phyloP scores from a whole-genome alignment of 2,113 vertebrate genomes.

The Gymnobelideus leadbeateri region DNA sequence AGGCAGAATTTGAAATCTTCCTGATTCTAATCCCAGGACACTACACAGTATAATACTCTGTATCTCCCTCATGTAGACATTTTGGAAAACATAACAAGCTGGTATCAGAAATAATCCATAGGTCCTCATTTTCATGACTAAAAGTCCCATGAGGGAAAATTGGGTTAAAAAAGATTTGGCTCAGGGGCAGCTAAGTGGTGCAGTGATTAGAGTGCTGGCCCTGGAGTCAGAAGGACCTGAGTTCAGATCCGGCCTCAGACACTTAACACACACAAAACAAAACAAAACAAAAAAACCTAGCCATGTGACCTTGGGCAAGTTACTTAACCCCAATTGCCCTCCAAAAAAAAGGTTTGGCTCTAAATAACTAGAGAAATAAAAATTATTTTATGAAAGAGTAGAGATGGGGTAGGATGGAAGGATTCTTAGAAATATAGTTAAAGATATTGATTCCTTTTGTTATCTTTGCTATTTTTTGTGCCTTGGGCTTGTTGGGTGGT shows the following conservation, averaged over 20 bases:
- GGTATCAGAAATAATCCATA: background rate
- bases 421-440: background rate
- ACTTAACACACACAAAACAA: too few relatives aligned
- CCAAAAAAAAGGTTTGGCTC: too few relatives aligned
- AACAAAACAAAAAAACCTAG: too few relatives aligned
- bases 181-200: too few relatives aligned
- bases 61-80: background rate
- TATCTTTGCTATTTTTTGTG: background rate
- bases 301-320: too few relatives aligned
- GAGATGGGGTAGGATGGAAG: background rate
- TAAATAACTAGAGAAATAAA: background rate
- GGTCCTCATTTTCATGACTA: background rate
- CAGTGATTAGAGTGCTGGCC: too few relatives aligned
- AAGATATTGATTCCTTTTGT: background rate
- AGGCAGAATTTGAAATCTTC: background rate
- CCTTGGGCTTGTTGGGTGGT: background rate
- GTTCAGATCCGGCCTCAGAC: too few relatives aligned
- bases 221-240: too few relatives aligned
- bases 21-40: background rate
- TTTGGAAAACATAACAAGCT: background rate
- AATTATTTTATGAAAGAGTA: background rate
- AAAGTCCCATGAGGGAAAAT: background rate
- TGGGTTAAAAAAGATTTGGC: background rate
- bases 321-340: too few relatives aligned
- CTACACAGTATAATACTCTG: background rate